phyloP scores from a whole-genome alignment of 1,140 invertebrate genomes.

The Antheraea pernyi region DNA sequence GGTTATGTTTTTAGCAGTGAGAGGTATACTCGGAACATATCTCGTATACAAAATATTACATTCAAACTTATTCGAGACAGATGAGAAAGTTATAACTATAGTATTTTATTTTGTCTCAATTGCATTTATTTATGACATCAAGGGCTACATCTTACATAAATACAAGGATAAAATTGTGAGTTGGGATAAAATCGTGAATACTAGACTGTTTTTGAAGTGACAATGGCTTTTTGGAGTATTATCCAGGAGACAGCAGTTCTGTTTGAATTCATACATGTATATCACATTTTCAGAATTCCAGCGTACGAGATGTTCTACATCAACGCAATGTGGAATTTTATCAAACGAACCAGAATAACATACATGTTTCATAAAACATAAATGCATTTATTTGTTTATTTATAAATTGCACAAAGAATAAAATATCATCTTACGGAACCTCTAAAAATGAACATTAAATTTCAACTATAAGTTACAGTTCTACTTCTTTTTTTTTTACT shows the following conservation, averaged over 20 bases:
- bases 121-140: conserved; percentile 55
- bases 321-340: conserved; percentile 19
- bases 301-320: conserved; percentile 21
- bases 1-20: conserved; percentile 44
- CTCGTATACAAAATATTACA: conserved; percentile 49
- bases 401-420: conserved; percentile 17
- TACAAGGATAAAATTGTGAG: conserved; percentile 64
- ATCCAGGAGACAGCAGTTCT: too few species aligned
- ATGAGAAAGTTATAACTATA: conserved; percentile 54
- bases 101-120: conserved; percentile 56
- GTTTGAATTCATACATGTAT: background rate
- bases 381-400: conserved; percentile 6
- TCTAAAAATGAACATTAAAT: too few species aligned
- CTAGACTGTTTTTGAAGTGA: too few species aligned
- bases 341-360: conserved; percentile 27
- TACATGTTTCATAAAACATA: background rate
- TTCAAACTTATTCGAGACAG: conserved; percentile 49
- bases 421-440: background rate
- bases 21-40: conserved; percentile 55
- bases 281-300: conserved; percentile 31
- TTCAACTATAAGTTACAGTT: too few species aligned
- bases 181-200: conserved; percentile 12
- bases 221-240: too few species aligned
- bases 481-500: too few species aligned
- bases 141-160: conserved; percentile 61